Conservation (phyloP, 1,140 invertebrate genomes). For the Oryctes rhinoceros region DNA sequence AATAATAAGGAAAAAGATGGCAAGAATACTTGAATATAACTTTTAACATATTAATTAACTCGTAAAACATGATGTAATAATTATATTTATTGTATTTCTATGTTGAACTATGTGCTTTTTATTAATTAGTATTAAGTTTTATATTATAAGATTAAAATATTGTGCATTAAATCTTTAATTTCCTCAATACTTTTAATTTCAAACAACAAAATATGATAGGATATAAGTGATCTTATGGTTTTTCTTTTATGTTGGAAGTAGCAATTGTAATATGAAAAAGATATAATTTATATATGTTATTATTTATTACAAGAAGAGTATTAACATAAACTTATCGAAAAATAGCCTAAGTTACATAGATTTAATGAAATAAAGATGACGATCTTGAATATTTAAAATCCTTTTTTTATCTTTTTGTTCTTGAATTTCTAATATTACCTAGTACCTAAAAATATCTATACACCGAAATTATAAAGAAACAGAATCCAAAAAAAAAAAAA, state of each 20-base stretch:
- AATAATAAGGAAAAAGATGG: conserved; percentile 29
- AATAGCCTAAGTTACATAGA: conserved; percentile 27
- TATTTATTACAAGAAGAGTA: background rate
- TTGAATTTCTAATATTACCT: background rate
- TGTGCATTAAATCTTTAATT: too few relatives aligned
- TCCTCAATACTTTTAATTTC: too few relatives aligned
- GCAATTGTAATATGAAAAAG: background rate
- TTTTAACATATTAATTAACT: background rate
- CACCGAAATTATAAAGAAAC: conserved; percentile 31
- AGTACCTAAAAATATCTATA: conserved; percentile 20
- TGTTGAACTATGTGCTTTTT: background rate
- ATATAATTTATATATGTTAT: background rate
- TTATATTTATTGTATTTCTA: conserved; percentile 10
- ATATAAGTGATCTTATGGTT: background rate
- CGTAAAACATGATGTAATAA: conserved; percentile 14
- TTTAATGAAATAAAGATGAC: conserved; percentile 15
- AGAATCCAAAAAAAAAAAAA: conserved; percentile 27
- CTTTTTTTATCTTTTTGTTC: background rate
- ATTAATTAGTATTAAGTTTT: conserved; percentile 1
- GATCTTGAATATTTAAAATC: conserved; percentile 15
- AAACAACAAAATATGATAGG: background rate
- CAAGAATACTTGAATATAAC: background rate
- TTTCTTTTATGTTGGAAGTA: background rate
- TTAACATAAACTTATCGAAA: conserved; percentile 20
- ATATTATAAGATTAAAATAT: background rate